Conservation (phyloP, 2,797 vertebrate genomes). For the Aeoliscus strigatus region DNA sequence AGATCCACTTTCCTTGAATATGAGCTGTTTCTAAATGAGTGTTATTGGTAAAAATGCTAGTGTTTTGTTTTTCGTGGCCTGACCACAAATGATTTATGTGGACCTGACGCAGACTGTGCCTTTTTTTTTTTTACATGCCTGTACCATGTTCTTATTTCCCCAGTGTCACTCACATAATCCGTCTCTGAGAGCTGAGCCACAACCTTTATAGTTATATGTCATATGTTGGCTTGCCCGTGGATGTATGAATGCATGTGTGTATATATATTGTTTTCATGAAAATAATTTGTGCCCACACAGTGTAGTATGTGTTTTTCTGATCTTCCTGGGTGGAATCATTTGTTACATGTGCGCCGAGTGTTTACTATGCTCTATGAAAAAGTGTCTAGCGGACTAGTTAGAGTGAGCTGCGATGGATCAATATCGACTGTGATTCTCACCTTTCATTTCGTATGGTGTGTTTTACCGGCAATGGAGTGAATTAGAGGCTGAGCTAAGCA, state of each 20-base stretch:
- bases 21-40: conserved; percentile 16
- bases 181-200: conserved; percentile 55
- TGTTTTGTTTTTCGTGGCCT: conserved; percentile 42
- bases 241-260: conserved; percentile 22
- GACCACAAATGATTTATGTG: conserved; percentile 67
- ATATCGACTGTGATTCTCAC: conserved; percentile 45
- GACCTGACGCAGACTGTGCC: conserved; percentile 59
- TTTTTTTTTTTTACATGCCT: conserved; percentile 74
- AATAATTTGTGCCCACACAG: conserved; percentile 2
- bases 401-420: conserved; percentile 50
- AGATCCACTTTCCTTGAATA: conserved; percentile 18
- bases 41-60: conserved; percentile 28
- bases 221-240: conserved; percentile 38
- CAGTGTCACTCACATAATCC: conserved; percentile 75
- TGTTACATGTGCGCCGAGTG: conserved; percentile 33
- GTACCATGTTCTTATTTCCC: conserved; percentile 77
- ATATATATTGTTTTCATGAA: conserved; percentile 16
- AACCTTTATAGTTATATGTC: conserved; percentile 52
- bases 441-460: conserved; percentile 54
- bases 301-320: conserved; percentile 2
- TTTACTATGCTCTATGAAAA: conserved; percentile 33
- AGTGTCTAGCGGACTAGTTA: conserved; percentile 27
- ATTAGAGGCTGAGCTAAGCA: conserved; percentile 57
- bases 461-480: conserved; percentile 54
- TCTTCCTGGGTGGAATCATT: conserved; percentile 17